A percentile compares a stretch with the other conserved stretches of the same genome.
Evolutionary conservation across 1,140 invertebrate species (phyloP).

Genomic region (Caerostris darwini): DNA sequence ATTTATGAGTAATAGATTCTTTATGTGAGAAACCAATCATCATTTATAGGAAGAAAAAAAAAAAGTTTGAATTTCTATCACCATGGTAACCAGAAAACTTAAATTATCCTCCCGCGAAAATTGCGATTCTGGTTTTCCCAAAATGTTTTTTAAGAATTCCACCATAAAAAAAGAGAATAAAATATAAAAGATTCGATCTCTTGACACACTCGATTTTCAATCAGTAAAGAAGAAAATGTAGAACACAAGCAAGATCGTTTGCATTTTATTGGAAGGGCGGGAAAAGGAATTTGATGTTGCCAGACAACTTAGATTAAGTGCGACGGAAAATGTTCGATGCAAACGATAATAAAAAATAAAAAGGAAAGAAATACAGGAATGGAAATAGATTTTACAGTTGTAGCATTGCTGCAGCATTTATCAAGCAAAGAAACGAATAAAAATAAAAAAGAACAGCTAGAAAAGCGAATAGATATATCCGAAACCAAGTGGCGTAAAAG

Average conservation of each 20-base stretch:
- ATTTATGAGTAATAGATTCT: not conserved
- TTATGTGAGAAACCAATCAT: not conserved
- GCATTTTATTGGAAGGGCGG: slow-evolving; percentile 63
- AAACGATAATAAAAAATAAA: not conserved
- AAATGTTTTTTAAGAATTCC: slow-evolving; percentile 32
- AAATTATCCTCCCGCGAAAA: slow-evolving; percentile 41
- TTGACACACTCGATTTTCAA: slow-evolving; percentile 23
- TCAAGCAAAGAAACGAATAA: not conserved
- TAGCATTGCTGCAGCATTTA: not conserved
- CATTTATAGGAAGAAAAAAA: not conserved
- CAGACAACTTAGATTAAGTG: slow-evolving; percentile 59
- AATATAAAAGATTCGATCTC: not conserved
- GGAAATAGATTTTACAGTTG: slow-evolving; percentile 16
- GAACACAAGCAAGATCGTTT: slow-evolving; percentile 53
- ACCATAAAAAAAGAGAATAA: not conserved
- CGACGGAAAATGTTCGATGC: slow-evolving; percentile 10
- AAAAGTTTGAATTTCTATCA: not conserved
- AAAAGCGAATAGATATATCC: slow-evolving; percentile 60
- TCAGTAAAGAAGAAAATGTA: slow-evolving; percentile 17
- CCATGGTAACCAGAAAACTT: slow-evolving; percentile 40
- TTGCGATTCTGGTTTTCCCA: not conserved
- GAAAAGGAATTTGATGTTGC: slow-evolving; percentile 38
- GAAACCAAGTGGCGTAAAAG: slow-evolving; percentile 70
- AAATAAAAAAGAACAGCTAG: slow-evolving; percentile 2
- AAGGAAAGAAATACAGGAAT: not conserved